phyloP scores from a whole-genome alignment of 2,888 invertebrate species.

The Hanleya hanleyi region DNA sequence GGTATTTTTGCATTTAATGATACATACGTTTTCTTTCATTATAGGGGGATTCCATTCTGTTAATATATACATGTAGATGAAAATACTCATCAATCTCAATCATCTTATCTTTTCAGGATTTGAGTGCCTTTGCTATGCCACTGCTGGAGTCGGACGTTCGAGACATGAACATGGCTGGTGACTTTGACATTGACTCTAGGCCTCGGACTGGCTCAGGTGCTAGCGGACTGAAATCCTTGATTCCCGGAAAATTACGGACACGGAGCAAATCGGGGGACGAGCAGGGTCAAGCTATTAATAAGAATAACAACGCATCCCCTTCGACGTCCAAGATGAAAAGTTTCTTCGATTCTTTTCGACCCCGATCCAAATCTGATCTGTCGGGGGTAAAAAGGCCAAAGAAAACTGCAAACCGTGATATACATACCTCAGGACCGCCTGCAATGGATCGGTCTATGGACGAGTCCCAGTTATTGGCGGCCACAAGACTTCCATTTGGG shows the following conservation, averaged over 20 bases:
- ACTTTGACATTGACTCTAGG: constrained; percentile 55
- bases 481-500: neutral
- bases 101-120: constrained; percentile 58
- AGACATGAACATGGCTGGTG: constrained; percentile 38
- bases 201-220: constrained; percentile 56
- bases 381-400: constrained; percentile 64
- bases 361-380: constrained; percentile 69
- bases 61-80: too few relatives aligned
- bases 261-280: constrained; percentile 64
- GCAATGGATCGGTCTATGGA: constrained; percentile 59
- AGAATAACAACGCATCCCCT: constrained; percentile 46
- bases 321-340: constrained; percentile 63
- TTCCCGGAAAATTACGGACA: constrained; percentile 17
- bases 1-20: too few relatives aligned
- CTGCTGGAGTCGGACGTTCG: constrained; percentile 53
- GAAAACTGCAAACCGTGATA: constrained; percentile 38
- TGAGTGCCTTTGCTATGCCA: constrained; percentile 71
- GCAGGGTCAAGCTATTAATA: constrained; percentile 35
- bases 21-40: too few relatives aligned
- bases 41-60: too few relatives aligned
- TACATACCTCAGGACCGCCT: neutral
- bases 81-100: neutral
- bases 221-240: constrained; percentile 19
- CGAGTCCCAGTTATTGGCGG: constrained; percentile 43
- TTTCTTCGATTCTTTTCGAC: constrained; percentile 65